Evolutionary conservation across 2,113 vertebrate species (phyloP).

Genomic region (Egretta garzetta): DNA sequence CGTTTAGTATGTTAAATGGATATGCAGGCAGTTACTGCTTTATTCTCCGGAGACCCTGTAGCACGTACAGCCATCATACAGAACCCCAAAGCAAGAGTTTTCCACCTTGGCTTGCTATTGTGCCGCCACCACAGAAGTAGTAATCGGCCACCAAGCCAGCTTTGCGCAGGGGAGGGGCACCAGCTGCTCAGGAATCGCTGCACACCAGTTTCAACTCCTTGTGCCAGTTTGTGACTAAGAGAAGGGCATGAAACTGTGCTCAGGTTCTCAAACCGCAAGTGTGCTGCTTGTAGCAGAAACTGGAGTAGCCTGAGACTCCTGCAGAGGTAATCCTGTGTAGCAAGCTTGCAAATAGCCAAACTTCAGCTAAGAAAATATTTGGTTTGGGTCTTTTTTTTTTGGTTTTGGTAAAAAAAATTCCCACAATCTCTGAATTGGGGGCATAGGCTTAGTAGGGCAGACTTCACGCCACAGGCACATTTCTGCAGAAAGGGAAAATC

Average conservation of each 20-base stretch:
- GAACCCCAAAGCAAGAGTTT: background rate
- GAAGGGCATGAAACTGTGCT: background rate
- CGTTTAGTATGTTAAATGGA: background rate
- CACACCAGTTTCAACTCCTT: background rate
- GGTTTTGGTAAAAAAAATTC: background rate
- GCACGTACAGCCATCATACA: fast-evolving
- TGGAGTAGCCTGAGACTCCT: background rate
- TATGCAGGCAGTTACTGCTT: background rate
- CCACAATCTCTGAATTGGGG: background rate
- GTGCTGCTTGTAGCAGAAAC: background rate
- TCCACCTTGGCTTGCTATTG: background rate
- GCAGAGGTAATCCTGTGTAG: background rate
- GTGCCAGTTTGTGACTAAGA: background rate
- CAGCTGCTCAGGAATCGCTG: background rate
- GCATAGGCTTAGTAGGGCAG: background rate
- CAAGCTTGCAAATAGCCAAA: background rate
- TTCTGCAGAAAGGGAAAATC: background rate
- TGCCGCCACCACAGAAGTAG: background rate
- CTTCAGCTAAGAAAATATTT: background rate
- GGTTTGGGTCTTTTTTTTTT: background rate
- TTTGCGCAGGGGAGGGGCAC: background rate
- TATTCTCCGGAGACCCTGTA: background rate
- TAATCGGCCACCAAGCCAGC: background rate
- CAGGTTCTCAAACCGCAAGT: background rate
- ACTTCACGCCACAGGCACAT: background rate